phyloP scores from a whole-genome alignment of 2,113 vertebrate species.

The Megaleporinus macrocephalus region DNA sequence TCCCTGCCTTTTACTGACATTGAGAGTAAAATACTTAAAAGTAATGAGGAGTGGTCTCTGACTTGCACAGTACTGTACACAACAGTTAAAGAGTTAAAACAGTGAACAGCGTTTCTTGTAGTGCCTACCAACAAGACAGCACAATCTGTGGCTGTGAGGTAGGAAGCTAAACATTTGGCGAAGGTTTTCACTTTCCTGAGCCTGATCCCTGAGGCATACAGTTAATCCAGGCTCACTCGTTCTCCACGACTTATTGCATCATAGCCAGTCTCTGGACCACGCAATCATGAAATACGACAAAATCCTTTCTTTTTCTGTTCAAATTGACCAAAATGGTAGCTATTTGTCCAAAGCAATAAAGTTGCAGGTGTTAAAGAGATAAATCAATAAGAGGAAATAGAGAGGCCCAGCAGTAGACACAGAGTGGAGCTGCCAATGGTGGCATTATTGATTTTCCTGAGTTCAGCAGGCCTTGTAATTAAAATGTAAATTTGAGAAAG shows the following conservation, averaged over 20 bases:
- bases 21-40: too few species aligned
- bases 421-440: slow-evolving; percentile 79
- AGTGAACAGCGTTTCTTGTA: too few species aligned
- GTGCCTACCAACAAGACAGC: not conserved
- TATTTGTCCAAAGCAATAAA: slow-evolving; percentile 83
- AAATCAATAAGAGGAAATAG: slow-evolving; percentile 88
- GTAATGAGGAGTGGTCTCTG: too few species aligned
- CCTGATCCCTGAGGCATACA: slow-evolving; percentile 19
- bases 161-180: slow-evolving; percentile 16
- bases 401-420: slow-evolving; percentile 76
- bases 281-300: slow-evolving; percentile 61
- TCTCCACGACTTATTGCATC: slow-evolving; percentile 54
- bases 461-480: slow-evolving; percentile 99
- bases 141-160: not conserved
- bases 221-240: slow-evolving; percentile 53
- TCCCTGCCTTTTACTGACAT: too few species aligned
- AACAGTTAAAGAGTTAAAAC: not conserved
- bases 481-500: slow-evolving; percentile 99
- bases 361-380: slow-evolving; percentile 78
- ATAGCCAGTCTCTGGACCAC: slow-evolving; percentile 24
- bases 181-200: slow-evolving; percentile 30
- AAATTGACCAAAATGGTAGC: slow-evolving; percentile 83
- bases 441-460: slow-evolving; percentile 92
- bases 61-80: not conserved
- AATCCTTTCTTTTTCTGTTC: slow-evolving; percentile 74